A percentile compares a stretch with the other conserved stretches of the same genome.
Evolutionary conservation across 2,888 invertebrate species (phyloP).

Genomic region (Cephus spinipes): DNA sequence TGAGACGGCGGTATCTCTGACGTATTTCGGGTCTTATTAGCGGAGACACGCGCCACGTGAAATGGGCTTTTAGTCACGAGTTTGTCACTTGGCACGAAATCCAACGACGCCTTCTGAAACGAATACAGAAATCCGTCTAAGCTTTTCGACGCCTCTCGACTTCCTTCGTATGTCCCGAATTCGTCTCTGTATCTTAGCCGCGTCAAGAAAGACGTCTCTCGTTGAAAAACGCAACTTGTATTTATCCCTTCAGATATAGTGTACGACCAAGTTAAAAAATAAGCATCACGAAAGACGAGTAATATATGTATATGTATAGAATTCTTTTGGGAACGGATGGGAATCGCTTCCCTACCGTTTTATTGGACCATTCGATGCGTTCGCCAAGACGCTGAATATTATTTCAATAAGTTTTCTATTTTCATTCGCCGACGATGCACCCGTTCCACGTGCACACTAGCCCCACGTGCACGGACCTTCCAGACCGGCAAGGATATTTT

Average conservation of each 20-base stretch:
- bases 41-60: no score
- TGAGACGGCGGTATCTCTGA: no score
- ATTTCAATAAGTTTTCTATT: no score
- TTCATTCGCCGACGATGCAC: neutral
- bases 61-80: neutral
- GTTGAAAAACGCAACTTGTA: neutral
- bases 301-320: no score
- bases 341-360: no score
- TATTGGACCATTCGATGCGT: no score
- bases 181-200: neutral
- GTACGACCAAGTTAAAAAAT: neutral
- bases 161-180: neutral
- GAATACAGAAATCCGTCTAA: no score
- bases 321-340: no score
- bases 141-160: neutral
- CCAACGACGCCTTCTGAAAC: neutral
- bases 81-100: neutral
- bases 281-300: no score
- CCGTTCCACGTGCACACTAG: neutral
- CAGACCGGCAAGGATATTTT: slow-evolving; percentile 18
- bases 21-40: no score
- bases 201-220: no score
- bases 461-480: slow-evolving; percentile 10
- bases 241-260: neutral
- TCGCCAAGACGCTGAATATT: no score